phyloP scores from a whole-genome alignment of 2,113 vertebrate species.

The Phasianus colchicus region DNA sequence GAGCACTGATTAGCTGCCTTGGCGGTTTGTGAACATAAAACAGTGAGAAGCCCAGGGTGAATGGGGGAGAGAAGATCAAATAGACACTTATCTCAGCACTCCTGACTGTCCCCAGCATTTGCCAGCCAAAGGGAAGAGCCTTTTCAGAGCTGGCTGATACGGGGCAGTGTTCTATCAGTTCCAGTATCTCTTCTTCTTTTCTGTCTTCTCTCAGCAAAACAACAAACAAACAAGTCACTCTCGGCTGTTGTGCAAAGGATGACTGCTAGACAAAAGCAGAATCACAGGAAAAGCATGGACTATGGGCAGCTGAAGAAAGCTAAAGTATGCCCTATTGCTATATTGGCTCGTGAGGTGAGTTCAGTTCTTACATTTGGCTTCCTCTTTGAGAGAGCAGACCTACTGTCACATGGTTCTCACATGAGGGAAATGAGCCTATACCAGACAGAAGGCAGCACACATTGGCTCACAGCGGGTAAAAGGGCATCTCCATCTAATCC shows the following conservation, averaged over 20 bases:
- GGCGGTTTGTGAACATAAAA: constrained; percentile 49
- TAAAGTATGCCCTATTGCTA: neutral
- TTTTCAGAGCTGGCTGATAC: neutral
- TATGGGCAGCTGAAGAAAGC: neutral
- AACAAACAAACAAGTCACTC: constrained; percentile 10
- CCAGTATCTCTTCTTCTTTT: constrained; percentile 22
- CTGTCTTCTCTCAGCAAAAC: constrained; percentile 37
- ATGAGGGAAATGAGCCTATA: neutral
- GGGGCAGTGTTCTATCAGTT: neutral
- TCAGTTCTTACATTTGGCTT: neutral
- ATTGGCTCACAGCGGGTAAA: neutral
- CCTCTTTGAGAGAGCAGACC: neutral
- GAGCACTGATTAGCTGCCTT: constrained; percentile 62
- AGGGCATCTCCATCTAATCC: neutral
- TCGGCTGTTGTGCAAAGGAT: rapidly evolving
- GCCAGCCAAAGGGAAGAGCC: constrained; percentile 40
- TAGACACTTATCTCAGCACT: constrained; percentile 54
- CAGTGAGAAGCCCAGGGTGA: constrained; percentile 54
- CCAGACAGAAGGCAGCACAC: neutral
- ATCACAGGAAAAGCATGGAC: neutral
- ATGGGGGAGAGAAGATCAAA: constrained; percentile 54
- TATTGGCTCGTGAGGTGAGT: neutral
- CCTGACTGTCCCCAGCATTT: constrained; percentile 33
- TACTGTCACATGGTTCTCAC: neutral
- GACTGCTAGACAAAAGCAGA: neutral